phyloP scores from a whole-genome alignment of 2,113 vertebrate genomes.

The Cyphomyrus discorhynchus region DNA sequence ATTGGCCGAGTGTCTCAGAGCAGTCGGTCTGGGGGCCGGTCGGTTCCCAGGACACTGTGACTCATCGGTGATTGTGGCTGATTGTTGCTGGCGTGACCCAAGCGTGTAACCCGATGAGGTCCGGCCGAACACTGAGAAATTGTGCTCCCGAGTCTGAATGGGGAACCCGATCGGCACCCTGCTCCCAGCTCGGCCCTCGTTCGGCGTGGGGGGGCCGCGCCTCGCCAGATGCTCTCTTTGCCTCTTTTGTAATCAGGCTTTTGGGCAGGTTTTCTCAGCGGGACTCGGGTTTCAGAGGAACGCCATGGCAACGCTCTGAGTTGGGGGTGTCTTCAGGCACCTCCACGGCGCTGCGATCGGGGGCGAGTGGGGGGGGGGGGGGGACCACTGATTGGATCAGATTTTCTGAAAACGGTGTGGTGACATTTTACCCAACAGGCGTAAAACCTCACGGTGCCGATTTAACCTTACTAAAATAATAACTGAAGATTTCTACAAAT shows the following conservation, averaged over 20 bases:
- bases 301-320: not conserved
- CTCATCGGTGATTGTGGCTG: not conserved
- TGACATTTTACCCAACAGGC: not conserved
- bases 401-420: not conserved
- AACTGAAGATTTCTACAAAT: not conserved
- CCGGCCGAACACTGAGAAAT: not conserved
- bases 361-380: not conserved
- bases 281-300: not conserved
- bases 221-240: not conserved
- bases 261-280: not conserved
- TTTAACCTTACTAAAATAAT: not conserved
- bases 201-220: not conserved
- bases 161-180: not conserved
- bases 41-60: not conserved
- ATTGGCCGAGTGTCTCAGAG: not conserved
- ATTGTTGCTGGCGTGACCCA: not conserved
- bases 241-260: not conserved
- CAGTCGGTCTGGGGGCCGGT: not conserved
- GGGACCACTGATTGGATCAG: not conserved
- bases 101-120: slow-evolving; percentile 6
- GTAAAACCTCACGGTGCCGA: not conserved
- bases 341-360: not conserved
- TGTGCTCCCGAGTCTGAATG: slow-evolving; percentile 1
- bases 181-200: not conserved
- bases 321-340: not conserved